Base-by-base conservation (phyloP, 1,140 invertebrate genomes). In the Marisa cornuarietis region DNA sequence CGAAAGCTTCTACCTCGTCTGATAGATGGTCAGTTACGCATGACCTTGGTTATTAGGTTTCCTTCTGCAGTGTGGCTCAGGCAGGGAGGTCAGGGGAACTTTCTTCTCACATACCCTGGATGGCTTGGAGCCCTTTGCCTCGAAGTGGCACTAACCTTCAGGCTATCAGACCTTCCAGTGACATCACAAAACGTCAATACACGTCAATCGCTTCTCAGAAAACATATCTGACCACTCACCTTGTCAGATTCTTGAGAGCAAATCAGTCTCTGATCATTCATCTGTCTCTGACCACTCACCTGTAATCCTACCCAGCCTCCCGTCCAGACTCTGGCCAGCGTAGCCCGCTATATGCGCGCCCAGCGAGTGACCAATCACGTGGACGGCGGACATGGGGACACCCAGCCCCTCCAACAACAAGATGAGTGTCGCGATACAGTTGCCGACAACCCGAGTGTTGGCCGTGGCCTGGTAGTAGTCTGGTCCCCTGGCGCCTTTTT, bases 401-500 rank as follows among this genome's bases (percentile, higher is more conserved):
- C 79, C 75, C 0, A 74, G 76, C 26, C 78, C 76, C 5, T 54
- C 76, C 62, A 83, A 58, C 54, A 75, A 63, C 22, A 83, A 49
- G 8, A 84, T 80, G 11, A 85, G 71, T 6, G 83, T 71, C 13
- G 82, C 49, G 22, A 83, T 49, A 26, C 83, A 76, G 14, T 81
- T 82, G 18, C 78, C 85, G 13, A 86, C 85, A 74, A 86, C 52
- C 71, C 85, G 69, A 0, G 81, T 81, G 68, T 86, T 86, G 52
- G 85, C 81, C 10, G 81, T 80, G 9, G 85, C 85, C 54, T 86
- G 82, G 42, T 73, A 51, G 54, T 83, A 79, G 90, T 97, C 96
- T 1, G 82, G 81, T 3, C 52, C 18, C 10, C 58, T 65, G 16
- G 85, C 85, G 20, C 83, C 85, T 16, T 79, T 74, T 20, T 81